phyloP scores from a whole-genome alignment of 2,797 vertebrate genomes.

The Rhabdophis nuchalis region DNA sequence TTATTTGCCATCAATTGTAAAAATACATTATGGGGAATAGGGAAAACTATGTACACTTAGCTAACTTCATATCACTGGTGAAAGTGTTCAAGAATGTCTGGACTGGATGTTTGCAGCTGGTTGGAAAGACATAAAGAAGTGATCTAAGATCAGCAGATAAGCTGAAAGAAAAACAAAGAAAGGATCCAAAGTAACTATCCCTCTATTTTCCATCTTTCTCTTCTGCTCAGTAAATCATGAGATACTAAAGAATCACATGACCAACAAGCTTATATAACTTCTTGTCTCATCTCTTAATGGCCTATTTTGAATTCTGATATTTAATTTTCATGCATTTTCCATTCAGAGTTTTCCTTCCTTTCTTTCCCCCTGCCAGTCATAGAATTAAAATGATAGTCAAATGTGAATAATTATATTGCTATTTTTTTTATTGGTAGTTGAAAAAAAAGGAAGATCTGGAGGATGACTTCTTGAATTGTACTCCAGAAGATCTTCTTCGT shows the following conservation, averaged over 20 bases:
- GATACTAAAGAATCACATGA: not conserved
- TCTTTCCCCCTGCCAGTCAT: not conserved
- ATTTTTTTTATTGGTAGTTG: slow-evolving; percentile 49
- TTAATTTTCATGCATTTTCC: not conserved
- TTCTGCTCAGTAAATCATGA: not conserved
- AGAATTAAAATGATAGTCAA: not conserved
- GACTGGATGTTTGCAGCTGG: not conserved
- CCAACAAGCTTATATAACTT: not conserved
- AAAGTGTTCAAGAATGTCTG: no score
- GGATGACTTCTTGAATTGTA: slow-evolving; percentile 79
- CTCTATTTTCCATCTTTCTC: not conserved
- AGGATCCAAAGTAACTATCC: not conserved
- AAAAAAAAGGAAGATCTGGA: slow-evolving; percentile 71
- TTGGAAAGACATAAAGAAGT: not conserved
- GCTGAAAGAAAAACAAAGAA: not conserved
- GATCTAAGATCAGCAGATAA: not conserved
- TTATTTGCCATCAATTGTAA: not conserved
- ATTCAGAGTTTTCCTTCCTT: not conserved
- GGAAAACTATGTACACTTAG: not conserved
- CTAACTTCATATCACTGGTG: not conserved
- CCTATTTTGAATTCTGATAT: not conserved
- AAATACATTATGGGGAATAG: not conserved
- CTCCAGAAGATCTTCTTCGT: slow-evolving; percentile 84
- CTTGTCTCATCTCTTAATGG: not conserved
- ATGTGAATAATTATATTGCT: not conserved